These are phyloP conservation scores for Ganaspis sp. DNA, from an alignment of 1,140 invertebrate species.

Conservation along the genomic window DNA sequence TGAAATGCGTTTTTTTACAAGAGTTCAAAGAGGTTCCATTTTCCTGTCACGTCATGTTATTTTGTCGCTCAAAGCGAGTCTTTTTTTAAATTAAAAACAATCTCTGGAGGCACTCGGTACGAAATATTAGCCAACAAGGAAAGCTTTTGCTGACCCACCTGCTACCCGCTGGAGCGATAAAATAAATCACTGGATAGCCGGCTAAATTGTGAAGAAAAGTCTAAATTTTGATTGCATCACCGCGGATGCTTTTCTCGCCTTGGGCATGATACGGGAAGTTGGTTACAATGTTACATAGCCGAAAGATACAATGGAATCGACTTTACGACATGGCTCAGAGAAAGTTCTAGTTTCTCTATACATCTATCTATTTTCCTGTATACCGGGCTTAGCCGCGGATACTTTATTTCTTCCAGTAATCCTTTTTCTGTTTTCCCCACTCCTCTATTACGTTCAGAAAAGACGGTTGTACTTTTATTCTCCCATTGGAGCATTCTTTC, in stretches of 20 bases:
- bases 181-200: background rate
- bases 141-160: constrained; percentile 12
- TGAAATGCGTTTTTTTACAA: background rate
- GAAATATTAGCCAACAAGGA: constrained; percentile 4
- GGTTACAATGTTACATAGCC: constrained; percentile 3
- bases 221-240: background rate
- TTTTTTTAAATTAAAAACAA: constrained; percentile 7
- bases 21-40: background rate
- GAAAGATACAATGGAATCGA: constrained; percentile 8
- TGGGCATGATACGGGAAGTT: background rate
- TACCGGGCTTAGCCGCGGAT: background rate
- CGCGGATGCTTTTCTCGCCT: background rate
- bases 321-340: constrained; percentile 12
- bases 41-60: background rate
- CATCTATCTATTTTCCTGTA: constrained; percentile 21
- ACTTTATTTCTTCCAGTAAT: constrained; percentile 30
- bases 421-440: constrained; percentile 26
- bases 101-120: background rate
- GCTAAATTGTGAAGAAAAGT: background rate
- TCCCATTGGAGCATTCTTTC: background rate
- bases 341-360: background rate
- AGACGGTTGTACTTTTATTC: constrained; percentile 4
- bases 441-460: constrained; percentile 26
- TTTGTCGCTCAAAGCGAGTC: background rate
- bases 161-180: background rate